Evolutionary conservation across 1,140 invertebrate genomes (phyloP).

Genomic region (Chionoecetes opilio): DNA sequence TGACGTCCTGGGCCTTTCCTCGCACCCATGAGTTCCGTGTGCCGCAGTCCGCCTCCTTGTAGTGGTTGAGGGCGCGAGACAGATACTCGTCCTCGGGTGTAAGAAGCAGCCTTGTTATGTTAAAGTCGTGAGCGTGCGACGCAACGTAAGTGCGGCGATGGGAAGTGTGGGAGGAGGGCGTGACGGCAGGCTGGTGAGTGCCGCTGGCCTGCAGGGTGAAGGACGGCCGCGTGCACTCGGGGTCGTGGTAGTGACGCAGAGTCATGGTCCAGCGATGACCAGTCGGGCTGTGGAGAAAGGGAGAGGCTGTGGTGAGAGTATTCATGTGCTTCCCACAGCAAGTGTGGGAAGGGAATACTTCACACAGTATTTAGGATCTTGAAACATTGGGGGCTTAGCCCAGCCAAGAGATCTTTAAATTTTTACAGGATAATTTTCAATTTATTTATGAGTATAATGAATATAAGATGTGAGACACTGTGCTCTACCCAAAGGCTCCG

Average conservation of each 20-base stretch:
- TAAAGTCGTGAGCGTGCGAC: conserved; percentile 64
- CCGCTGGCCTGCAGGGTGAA: conserved; percentile 69
- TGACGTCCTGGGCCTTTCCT: conserved; percentile 62
- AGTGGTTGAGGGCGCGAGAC: conserved; percentile 58
- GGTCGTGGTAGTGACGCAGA: conserved; percentile 71
- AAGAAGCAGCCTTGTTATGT: conserved; percentile 52
- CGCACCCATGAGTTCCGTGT: conserved; percentile 30
- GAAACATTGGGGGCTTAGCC: too few relatives aligned
- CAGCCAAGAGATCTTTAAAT: too few relatives aligned
- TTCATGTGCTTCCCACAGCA: too few relatives aligned
- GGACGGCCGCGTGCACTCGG: conserved; percentile 66
- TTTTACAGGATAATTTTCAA: too few relatives aligned
- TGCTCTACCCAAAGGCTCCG: too few relatives aligned
- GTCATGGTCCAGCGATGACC: conserved; percentile 57
- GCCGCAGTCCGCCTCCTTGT: conserved; percentile 66
- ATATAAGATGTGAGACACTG: too few relatives aligned
- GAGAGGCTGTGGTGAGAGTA: not conserved
- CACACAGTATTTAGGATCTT: too few relatives aligned
- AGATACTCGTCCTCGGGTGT: conserved; percentile 70
- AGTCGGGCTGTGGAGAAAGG: not conserved
- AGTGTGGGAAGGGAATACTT: too few relatives aligned
- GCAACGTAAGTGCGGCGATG: not conserved
- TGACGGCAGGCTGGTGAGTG: not conserved
- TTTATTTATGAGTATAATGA: too few relatives aligned
- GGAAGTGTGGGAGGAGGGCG: not conserved